A percentile compares a stretch with the other conserved stretches of the same genome.
These are phyloP conservation scores for Atherinomorus stipes DNA, from an alignment of 2,113 vertebrate species.

Conservation along the genomic window DNA sequence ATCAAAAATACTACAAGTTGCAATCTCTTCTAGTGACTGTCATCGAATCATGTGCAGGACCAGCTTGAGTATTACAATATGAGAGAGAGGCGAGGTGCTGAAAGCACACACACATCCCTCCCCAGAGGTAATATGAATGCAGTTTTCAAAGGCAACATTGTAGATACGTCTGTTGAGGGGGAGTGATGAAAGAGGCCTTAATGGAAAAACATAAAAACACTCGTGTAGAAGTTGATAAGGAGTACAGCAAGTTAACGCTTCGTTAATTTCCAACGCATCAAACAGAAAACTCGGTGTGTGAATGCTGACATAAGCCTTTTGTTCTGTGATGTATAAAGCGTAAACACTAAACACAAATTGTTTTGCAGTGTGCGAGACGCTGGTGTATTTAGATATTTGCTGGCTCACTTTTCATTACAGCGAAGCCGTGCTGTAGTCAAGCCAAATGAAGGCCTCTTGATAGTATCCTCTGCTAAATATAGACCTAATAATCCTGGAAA, in stretches of 20 bases:
- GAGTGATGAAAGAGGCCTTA: constrained; percentile 65
- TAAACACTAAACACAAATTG: constrained; percentile 56
- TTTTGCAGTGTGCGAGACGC: constrained; percentile 24
- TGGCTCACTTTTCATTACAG: constrained; percentile 37
- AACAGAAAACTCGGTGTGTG: constrained; percentile 44
- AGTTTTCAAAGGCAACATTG: constrained; percentile 38
- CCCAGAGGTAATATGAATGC: constrained; percentile 42
- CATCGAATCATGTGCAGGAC: constrained; percentile 40
- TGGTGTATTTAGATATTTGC: constrained; percentile 17
- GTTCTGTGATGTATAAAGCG: constrained; percentile 47
- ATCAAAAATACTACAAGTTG: constrained; percentile 59
- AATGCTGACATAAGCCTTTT: constrained; percentile 62
- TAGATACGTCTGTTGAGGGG: constrained; percentile 32
- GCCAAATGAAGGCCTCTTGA: constrained; percentile 71
- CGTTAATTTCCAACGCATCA: constrained; percentile 51
- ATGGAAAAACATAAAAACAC: constrained; percentile 56
- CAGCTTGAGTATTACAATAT: constrained; percentile 53
- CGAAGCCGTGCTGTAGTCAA: constrained; percentile 48
- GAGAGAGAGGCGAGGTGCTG: constrained; percentile 35
- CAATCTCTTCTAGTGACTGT: constrained; percentile 49
- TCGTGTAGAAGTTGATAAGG: constrained; percentile 41
- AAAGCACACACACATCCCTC: constrained; percentile 66
- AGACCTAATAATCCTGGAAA: constrained; percentile 85
- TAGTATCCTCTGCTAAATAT: constrained; percentile 58
- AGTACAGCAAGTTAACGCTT: constrained; percentile 39